A percentile compares a stretch with the other conserved stretches of the same genome.
Conservation (phyloP, 2,797 vertebrate species). For the Notolabrus celidotus region DNA sequence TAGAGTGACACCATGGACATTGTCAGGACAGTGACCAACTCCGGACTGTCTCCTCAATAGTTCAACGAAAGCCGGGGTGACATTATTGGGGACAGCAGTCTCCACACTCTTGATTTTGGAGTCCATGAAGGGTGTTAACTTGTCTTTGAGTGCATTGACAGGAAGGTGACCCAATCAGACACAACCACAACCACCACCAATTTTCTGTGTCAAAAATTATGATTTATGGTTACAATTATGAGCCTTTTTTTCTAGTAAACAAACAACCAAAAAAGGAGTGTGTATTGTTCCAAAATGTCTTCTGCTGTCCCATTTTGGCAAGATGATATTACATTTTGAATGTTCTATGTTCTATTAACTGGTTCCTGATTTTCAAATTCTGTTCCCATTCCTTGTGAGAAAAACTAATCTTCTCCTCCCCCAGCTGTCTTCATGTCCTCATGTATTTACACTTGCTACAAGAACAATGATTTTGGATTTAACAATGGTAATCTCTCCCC, state of each 20-base stretch:
- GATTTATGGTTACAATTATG: no score
- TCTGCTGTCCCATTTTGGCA: neutral
- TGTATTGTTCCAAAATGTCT: neutral
- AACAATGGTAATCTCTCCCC: slow-evolving; percentile 53
- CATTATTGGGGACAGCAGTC: neutral
- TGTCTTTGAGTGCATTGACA: slow-evolving; percentile 8
- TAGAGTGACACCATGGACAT: slow-evolving; percentile 6
- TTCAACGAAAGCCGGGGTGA: slow-evolving; percentile 10
- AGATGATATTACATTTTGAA: slow-evolving; percentile 1
- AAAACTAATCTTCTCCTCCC: slow-evolving; percentile 24
- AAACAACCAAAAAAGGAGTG: no score
- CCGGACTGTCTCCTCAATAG: neutral
- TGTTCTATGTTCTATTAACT: slow-evolving; percentile 16
- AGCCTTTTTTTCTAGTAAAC: no score
- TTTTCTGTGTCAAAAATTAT: no score
- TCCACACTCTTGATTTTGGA: neutral
- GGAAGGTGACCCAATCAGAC: neutral
- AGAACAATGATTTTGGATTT: slow-evolving; percentile 56
- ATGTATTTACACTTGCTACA: slow-evolving; percentile 38
- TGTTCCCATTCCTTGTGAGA: neutral
- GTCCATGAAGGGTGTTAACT: neutral
- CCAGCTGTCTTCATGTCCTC: slow-evolving; percentile 38
- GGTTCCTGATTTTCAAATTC: slow-evolving; percentile 25
- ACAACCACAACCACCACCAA: no score
- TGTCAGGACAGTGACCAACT: neutral